These are phyloP conservation scores for Chaetoderma sp. DNA, from an alignment of 2,888 invertebrate species.

Conservation along the genomic window DNA sequence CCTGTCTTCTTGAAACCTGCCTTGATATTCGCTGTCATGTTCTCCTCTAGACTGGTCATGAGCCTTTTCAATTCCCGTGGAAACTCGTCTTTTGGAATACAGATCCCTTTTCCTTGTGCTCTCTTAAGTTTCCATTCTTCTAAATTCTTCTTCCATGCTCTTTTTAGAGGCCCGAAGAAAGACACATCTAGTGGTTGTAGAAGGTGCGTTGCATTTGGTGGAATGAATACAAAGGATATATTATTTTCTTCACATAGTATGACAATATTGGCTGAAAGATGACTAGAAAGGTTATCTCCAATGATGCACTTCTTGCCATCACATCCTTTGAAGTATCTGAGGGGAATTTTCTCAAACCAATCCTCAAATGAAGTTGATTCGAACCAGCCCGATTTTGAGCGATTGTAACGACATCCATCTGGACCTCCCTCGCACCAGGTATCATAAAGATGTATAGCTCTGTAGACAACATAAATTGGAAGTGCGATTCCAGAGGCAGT, in stretches of 20 bases:
- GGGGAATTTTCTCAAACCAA: constrained; percentile 41
- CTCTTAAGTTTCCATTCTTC: background rate
- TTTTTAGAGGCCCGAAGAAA: constrained; percentile 28
- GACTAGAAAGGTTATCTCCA: constrained; percentile 63
- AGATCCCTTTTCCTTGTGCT: background rate
- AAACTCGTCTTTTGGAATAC: background rate
- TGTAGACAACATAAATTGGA: constrained; percentile 69
- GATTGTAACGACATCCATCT: constrained; percentile 61
- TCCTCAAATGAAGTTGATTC: constrained; percentile 51
- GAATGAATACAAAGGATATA: constrained; percentile 53
- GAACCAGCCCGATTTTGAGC: constrained; percentile 63
- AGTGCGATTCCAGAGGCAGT: constrained; percentile 63
- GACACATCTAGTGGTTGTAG: constrained; percentile 34
- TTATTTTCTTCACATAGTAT: constrained; percentile 57
- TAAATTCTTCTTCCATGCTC: constrained; percentile 18
- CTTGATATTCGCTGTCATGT: too few relatives aligned
- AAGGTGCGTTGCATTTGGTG: constrained; percentile 39
- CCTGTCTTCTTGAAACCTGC: background rate
- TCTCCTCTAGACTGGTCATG: background rate
- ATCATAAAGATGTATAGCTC: constrained; percentile 63
- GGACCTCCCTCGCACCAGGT: constrained; percentile 68
- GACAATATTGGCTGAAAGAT: constrained; percentile 45
- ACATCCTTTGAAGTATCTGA: constrained; percentile 49
- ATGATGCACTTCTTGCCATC: constrained; percentile 60
- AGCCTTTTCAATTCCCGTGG: background rate